phyloP scores from a whole-genome alignment of 2,113 vertebrate species.

The Cettia cetti region DNA sequence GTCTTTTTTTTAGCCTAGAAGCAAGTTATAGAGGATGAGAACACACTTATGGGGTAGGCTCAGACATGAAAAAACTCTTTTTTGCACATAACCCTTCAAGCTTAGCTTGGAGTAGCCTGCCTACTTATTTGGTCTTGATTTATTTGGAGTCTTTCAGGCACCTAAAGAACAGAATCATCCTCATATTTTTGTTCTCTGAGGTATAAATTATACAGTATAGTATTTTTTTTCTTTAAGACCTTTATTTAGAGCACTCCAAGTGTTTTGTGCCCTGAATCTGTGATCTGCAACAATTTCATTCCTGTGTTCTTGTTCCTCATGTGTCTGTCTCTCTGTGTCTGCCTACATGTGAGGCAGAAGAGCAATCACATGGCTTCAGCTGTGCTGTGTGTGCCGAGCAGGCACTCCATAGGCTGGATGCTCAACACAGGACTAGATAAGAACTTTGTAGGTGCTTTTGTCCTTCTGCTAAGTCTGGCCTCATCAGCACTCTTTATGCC shows the following conservation, averaged over 20 bases:
- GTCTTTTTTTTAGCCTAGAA: background rate
- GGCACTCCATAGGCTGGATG: background rate
- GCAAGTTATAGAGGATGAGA: background rate
- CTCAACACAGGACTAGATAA: background rate
- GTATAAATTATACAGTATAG: background rate
- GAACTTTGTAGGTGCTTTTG: background rate
- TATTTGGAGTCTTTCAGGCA: background rate
- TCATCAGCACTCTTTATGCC: background rate
- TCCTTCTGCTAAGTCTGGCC: background rate
- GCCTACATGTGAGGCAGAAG: background rate
- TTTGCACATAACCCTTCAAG: background rate
- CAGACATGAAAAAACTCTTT: background rate
- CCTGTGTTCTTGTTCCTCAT: background rate
- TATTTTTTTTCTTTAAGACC: background rate
- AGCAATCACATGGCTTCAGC: background rate
- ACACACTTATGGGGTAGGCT: background rate
- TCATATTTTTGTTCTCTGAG: slow-evolving; percentile 1
- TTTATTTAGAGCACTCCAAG: background rate
- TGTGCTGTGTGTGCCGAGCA: fast-evolving
- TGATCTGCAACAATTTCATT: background rate
- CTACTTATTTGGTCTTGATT: slow-evolving; percentile 15
- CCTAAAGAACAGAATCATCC: background rate
- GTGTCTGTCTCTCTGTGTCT: background rate
- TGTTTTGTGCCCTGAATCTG: background rate
- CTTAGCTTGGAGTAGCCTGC: background rate